Percentiles rank a stretch among this genome's conserved stretches.
Evolutionary conservation across 2,888 invertebrate genomes (phyloP).

Genomic region (Norana najaformis): DNA sequence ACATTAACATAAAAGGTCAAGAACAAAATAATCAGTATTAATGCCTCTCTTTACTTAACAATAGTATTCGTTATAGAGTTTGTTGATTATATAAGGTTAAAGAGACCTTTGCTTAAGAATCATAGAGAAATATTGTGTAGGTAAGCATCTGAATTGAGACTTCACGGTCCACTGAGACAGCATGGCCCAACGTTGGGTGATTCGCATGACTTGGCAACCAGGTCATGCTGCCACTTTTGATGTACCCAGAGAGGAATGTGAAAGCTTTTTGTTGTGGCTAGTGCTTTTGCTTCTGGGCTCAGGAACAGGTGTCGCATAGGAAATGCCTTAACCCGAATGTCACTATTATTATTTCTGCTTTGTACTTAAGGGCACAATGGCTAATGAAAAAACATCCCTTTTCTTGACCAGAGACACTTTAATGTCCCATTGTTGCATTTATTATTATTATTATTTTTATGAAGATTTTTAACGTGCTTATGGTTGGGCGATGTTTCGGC

Average conservation of each 20-base stretch:
- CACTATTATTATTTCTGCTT: not conserved
- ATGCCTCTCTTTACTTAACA: not conserved
- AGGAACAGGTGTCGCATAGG: not conserved
- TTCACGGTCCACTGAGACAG: not conserved
- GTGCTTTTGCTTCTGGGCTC: not conserved
- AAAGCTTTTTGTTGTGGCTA: not conserved
- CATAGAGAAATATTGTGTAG: not conserved
- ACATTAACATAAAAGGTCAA: no score
- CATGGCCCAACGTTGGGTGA: not conserved
- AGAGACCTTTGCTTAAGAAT: not conserved
- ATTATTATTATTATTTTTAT: no score
- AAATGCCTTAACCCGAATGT: constrained; percentile 13
- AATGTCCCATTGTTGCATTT: not conserved
- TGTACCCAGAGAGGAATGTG: not conserved
- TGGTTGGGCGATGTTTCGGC: no score
- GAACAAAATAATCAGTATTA: not conserved
- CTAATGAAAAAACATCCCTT: not conserved
- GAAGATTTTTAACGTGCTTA: no score
- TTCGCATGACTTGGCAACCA: not conserved
- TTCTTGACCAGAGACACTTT: not conserved
- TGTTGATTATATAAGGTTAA: not conserved
- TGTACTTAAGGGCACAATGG: not conserved
- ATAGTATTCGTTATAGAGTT: not conserved
- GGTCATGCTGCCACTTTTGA: not conserved
- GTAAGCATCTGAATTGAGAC: not conserved